phyloP scores from a whole-genome alignment of 2,113 vertebrate species.

The Gopherus evgoodei region DNA sequence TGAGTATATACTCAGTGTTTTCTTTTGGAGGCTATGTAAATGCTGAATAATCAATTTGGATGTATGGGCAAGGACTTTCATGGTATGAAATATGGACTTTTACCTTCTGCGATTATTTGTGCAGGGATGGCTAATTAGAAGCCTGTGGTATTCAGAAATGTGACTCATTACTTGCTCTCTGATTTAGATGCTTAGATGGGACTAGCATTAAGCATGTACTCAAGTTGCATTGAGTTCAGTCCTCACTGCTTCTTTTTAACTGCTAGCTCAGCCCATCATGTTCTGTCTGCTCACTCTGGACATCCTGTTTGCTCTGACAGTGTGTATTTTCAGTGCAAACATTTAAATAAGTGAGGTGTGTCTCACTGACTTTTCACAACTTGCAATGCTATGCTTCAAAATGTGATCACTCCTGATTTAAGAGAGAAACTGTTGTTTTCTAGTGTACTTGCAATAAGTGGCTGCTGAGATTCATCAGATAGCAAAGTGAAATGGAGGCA shows the following conservation, averaged over 20 bases:
- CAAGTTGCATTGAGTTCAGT: background rate
- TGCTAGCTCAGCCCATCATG: conserved; percentile 1
- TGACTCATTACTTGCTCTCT: background rate
- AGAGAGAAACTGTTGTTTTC: conserved; percentile 11
- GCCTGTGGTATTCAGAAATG: background rate
- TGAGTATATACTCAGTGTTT: background rate
- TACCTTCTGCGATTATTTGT: background rate
- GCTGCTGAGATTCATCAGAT: background rate
- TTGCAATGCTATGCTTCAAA: background rate
- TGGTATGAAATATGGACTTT: background rate
- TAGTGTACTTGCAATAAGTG: background rate
- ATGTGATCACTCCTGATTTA: background rate
- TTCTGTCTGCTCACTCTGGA: background rate
- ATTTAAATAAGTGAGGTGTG: background rate
- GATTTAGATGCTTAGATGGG: background rate
- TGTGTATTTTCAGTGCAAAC: background rate
- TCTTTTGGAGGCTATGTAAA: background rate
- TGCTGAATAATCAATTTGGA: background rate
- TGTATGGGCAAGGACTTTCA: background rate
- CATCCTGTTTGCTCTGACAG: background rate
- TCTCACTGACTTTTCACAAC: background rate
- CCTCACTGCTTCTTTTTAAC: background rate
- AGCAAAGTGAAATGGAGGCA: conserved; percentile 32
- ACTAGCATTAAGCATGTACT: background rate
- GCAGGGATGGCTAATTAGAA: background rate